Evolutionary conservation across 2,797 vertebrate species (phyloP), one percentile per base, ranked within the genome.

Genomic region (Halcyon smyrnensis): DNA sequence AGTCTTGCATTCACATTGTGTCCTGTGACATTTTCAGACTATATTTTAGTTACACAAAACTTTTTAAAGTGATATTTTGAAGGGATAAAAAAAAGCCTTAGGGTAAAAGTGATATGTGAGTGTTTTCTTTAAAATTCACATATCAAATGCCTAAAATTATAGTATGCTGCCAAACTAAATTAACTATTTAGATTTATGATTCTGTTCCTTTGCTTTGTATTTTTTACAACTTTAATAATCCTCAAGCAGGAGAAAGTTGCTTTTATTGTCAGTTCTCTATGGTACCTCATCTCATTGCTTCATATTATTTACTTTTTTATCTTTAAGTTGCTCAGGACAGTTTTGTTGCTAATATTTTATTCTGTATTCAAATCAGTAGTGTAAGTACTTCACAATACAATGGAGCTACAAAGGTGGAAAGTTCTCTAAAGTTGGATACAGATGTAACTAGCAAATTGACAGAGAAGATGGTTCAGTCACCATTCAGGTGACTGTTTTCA

Each of bases 321-420:
- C 37, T 79, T 41, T 24, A 71, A 21, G 25, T 54, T 74, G 5
- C 45, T 95, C 25, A 81, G 45, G 12, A 25, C 28, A 19, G 4
- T 86, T 70, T 88, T 71, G 43, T 57, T 71, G 12, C 9, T 36
- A 48, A 53, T 92, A 12, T 12, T 57, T 20, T 67, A 84, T 93
- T 96, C 30, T 94, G 34, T 78, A 90, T 97, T 97, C 64, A 54
- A 45, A 93, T 86, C 41, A 92, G 25, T 57, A 93, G 8, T 41
- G 12, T 71, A 43, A 54, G 8, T 39, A 93, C 65, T 90, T 84
- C 21, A 90, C 34, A 90, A 27, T 78, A 84, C 53, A 95, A 71
- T 11, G 87, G 85, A 92, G 51, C 53, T 93, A 36, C 65, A 85
- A 8, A 90, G 77, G 83, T 92, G 27, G 92, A 82, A 95, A 91